Percentiles rank a stretch among this genome's conserved stretches.
These are phyloP conservation scores for Aphodius granarius DNA, from an alignment of 2,888 invertebrate species.

Conservation along the genomic window DNA sequence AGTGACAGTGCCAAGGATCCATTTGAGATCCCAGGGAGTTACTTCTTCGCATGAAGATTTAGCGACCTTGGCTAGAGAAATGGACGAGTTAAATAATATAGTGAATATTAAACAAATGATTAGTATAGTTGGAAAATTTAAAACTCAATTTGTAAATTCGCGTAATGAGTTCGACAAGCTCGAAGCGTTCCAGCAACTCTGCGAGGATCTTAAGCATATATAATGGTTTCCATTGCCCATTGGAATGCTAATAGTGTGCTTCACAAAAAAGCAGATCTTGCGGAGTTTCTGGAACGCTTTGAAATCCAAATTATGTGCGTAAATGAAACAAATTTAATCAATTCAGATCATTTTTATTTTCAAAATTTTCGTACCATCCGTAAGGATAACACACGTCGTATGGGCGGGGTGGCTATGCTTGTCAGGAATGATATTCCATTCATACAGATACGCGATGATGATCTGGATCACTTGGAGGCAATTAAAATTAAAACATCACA, in stretches of 20 bases:
- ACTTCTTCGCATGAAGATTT: neutral
- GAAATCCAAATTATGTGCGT: conserved; percentile 26
- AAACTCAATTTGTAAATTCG: neutral
- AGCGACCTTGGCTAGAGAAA: neutral
- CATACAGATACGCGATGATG: neutral
- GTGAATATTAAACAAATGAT: neutral
- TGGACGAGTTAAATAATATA: neutral
- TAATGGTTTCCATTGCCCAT: neutral
- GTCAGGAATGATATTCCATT: conserved; percentile 9
- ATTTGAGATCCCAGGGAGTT: neutral
- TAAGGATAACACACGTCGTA: neutral
- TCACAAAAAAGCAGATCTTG: conserved; percentile 21
- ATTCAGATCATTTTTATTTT: conserved; percentile 12
- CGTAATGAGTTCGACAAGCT: neutral
- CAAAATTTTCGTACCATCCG: conserved; percentile 3
- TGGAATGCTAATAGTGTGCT: conserved; percentile 30
- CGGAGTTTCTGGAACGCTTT: conserved; percentile 21
- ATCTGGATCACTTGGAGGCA: conserved; percentile 18
- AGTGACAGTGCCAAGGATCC: neutral
- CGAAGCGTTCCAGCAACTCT: neutral
- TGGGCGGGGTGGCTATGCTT: no score
- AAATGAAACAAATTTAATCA: conserved; percentile 25
- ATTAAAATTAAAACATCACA: conserved; percentile 20
- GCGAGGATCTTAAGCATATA: neutral
- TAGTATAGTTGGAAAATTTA: neutral